Conservation (phyloP, 2,113 vertebrate genomes). For the Alouatta palliata region DNA sequence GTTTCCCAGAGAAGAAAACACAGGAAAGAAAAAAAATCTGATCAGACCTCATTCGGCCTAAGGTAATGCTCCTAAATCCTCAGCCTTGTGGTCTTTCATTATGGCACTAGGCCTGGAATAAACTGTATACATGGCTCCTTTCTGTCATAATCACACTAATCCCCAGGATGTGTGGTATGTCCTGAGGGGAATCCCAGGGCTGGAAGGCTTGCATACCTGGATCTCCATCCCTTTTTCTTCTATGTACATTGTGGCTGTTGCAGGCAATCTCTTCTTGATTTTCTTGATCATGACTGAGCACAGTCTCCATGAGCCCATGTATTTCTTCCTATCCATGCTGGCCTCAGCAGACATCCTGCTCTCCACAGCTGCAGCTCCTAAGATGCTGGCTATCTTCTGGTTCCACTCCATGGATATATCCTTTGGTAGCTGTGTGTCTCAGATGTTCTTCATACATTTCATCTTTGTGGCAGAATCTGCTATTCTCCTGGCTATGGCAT, state of each 20-base stretch:
- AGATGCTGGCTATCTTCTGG: slow-evolving; percentile 72
- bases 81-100: neutral
- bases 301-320: slow-evolving; percentile 64
- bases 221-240: slow-evolving; percentile 48
- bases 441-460: slow-evolving; percentile 76
- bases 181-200: slow-evolving; percentile 47
- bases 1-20: neutral
- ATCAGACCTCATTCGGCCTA: neutral
- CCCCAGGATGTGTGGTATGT: neutral
- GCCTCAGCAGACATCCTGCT: slow-evolving; percentile 67
- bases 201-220: neutral
- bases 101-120: neutral
- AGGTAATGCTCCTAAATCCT: neutral
- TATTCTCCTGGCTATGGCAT: slow-evolving; percentile 65
- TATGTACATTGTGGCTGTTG: slow-evolving; percentile 49
- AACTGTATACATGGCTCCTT: neutral
- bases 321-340: slow-evolving; percentile 68
- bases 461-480: slow-evolving; percentile 70
- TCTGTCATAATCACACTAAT: neutral
- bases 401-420: slow-evolving; percentile 41
- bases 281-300: neutral
- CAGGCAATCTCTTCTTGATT: slow-evolving; percentile 57
- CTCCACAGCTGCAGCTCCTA: slow-evolving; percentile 60
- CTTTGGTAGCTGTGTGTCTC: slow-evolving; percentile 64
- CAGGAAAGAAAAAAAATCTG: neutral